Base-by-base conservation (phyloP, 1,140 invertebrate species). In the Globodera rostochiensis region DNA sequence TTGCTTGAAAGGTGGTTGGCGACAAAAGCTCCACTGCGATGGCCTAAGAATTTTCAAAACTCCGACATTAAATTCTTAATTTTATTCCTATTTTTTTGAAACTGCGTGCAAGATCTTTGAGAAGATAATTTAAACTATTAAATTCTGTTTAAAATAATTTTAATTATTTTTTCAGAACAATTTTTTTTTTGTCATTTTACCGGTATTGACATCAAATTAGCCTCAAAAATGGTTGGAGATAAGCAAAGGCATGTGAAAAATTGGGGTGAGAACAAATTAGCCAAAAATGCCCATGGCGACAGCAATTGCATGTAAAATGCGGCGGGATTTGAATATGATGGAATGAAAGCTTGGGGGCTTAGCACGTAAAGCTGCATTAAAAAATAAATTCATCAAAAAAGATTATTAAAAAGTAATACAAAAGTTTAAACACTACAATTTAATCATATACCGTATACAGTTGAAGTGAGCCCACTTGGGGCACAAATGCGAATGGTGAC, bases 281-380 rank as follows among this genome's bases (percentile, higher is more conserved):
- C 80, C 15, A 80, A 21, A 49, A 80, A 80, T 46, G 80, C 74
- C 79, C 79, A 80, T 5, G 79, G 79, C 8, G 79, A 21, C n/a
- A 80, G 80, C 47, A 80, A n/a, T 79, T 80, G 75, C 57, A 79
- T 74, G 74, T 80, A 80, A 49, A 79, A 80, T 2, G 19, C 25
- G 9, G 77, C 71, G 6, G 77, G 77, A 69, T 78, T 78, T 25
- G 5, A 13, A 8, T 67, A 69, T 19, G 77, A 78, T 9, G 77
- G 77, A 45, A 78, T 78, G 64, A 78, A 78, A 6, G 77, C 77
- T 69, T 78, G 77, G n/a, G 77, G 77, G 78, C 77, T 78, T 74
- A 78, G 77, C 50, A 78, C 77, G 36, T 78, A 78, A 21, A 78
- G 77, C 77, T 78, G 6, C 6, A 76, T 15, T 21, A 13, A 13